Conservation (phyloP, 2,797 vertebrate species). For the Malurus splendens region DNA sequence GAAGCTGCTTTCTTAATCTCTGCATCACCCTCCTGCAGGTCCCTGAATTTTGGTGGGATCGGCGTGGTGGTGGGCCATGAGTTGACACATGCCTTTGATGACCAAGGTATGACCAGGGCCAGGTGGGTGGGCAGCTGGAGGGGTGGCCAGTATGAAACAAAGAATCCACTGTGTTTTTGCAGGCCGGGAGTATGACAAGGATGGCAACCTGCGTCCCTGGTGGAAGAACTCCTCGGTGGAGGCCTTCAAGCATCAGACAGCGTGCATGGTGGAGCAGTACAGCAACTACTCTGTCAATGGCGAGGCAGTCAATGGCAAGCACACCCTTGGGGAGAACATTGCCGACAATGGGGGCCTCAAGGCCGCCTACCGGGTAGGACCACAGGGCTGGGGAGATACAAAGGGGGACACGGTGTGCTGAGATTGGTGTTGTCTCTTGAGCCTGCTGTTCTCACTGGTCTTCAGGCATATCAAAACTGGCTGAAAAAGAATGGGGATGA, state of each 20-base stretch:
- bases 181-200: conserved; percentile 95
- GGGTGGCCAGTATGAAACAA: background rate
- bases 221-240: conserved; percentile 96
- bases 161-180: background rate
- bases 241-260: conserved; percentile 91
- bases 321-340: conserved; percentile 95
- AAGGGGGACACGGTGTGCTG: fast-evolving
- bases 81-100: conserved; percentile 94
- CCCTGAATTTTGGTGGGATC: conserved; percentile 94
- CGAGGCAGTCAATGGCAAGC: conserved; percentile 87
- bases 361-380: conserved; percentile 87
- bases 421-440: background rate
- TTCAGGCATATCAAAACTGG: conserved; percentile 94
- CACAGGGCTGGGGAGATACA: fast-evolving
- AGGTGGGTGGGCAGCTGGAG: background rate
- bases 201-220: conserved; percentile 94
- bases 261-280: conserved; percentile 94
- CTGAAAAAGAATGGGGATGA: conserved; percentile 87
- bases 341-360: conserved; percentile 96
- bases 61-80: conserved; percentile 97
- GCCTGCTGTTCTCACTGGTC: background rate
- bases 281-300: conserved; percentile 88
- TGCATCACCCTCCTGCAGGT: conserved; percentile 64
- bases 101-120: conserved; percentile 79
- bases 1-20: background rate